A percentile compares a stretch with the other conserved stretches of the same genome.
Evolutionary conservation across 2,888 invertebrate species (phyloP).

Genomic region (Taphrorychus bicolor): DNA sequence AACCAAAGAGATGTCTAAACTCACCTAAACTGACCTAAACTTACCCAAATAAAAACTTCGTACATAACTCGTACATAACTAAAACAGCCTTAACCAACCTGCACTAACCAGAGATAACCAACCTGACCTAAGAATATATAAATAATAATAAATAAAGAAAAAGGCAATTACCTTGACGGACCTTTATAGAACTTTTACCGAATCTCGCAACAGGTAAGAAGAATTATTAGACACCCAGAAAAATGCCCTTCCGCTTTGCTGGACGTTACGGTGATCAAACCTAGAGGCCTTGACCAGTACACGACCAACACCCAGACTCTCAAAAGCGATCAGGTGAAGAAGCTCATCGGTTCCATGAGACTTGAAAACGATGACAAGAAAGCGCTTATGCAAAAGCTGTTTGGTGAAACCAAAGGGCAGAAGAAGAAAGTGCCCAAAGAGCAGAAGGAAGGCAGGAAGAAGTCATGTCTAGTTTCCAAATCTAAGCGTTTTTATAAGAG

Average conservation of each 20-base stretch:
- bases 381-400: constrained; percentile 44
- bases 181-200: too few relatives aligned
- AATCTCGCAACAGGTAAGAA: constrained; percentile 32
- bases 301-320: constrained; percentile 45
- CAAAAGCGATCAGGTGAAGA: constrained; percentile 47
- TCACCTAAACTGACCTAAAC: too few relatives aligned
- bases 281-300: constrained; percentile 47
- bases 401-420: constrained; percentile 12
- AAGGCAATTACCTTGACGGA: background rate
- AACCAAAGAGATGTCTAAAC: too few relatives aligned
- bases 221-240: constrained; percentile 50
- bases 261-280: constrained; percentile 56
- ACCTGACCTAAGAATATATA: too few relatives aligned
- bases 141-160: too few relatives aligned
- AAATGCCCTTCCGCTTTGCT: constrained; percentile 50
- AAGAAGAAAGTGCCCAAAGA: background rate
- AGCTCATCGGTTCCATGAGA: constrained; percentile 50
- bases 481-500: background rate
- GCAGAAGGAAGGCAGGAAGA: background rate
- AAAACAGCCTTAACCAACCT: too few relatives aligned
- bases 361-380: constrained; percentile 46
- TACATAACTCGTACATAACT: too few relatives aligned
- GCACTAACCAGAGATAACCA: too few relatives aligned
- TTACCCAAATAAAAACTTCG: too few relatives aligned
- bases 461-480: constrained; percentile 23